Conservation (phyloP, 2,888 invertebrate species). For the Meiosimyza platycephala region DNA sequence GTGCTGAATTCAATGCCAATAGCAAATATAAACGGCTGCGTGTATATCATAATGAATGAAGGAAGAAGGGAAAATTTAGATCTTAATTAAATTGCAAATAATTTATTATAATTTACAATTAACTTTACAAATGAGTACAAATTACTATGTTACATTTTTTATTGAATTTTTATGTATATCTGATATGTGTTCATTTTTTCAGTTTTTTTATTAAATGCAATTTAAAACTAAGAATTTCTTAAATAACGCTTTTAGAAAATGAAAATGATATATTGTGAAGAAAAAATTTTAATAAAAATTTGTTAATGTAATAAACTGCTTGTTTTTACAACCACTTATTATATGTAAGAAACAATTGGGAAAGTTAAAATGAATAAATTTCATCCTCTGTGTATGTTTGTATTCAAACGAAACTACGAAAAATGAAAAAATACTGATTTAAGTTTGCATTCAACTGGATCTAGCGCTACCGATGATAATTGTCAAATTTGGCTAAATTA, state of each 20-base stretch:
- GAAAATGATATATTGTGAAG: no score
- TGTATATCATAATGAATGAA: slow-evolving; percentile 84
- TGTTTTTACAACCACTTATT: background rate
- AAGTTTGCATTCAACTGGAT: no score
- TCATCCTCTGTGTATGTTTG: no score
- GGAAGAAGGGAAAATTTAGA: slow-evolving; percentile 84
- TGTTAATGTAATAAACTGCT: slow-evolving; percentile 22
- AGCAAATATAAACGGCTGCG: slow-evolving; percentile 83
- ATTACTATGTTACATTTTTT: slow-evolving; percentile 12
- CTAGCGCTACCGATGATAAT: no score
- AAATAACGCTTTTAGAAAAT: no score
- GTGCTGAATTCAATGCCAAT: slow-evolving; percentile 64
- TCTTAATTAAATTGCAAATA: slow-evolving; percentile 69
- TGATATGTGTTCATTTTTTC: slow-evolving; percentile 30
- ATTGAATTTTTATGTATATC: background rate
- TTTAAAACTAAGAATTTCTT: no score
- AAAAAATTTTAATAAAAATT: slow-evolving; percentile 33
- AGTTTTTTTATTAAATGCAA: slow-evolving; percentile 1
- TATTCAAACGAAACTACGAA: no score
- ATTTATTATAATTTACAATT: background rate
- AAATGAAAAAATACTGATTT: no score
- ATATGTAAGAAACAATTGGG: no score
- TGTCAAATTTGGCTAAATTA: no score
- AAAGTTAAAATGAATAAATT: no score
- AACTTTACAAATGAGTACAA: background rate